Evolutionary conservation across 2,797 vertebrate genomes (phyloP).

Genomic region (Steatocranus sp.): DNA sequence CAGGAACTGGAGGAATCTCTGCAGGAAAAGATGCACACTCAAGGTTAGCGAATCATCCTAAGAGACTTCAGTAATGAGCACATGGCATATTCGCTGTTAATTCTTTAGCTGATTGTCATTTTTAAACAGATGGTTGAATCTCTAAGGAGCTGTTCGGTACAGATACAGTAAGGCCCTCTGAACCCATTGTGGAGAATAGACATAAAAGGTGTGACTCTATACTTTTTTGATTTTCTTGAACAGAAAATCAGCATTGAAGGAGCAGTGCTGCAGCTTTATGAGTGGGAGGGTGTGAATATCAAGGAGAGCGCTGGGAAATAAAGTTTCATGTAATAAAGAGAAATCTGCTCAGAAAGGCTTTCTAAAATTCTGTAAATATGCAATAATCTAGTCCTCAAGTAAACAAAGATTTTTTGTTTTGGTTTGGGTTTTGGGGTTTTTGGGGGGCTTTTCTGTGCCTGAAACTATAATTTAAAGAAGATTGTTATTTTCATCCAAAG

Average conservation of each 20-base stretch:
- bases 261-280: neutral
- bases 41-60: neutral
- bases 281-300: slow-evolving; percentile 21
- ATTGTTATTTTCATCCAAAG: no score
- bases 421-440: neutral
- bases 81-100: neutral
- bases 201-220: neutral
- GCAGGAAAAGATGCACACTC: slow-evolving; percentile 39
- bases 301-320: neutral
- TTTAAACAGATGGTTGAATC: neutral
- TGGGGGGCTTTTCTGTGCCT: neutral
- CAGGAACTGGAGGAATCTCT: slow-evolving; percentile 97
- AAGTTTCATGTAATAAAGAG: neutral
- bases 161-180: neutral
- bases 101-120: neutral
- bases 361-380: neutral
- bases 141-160: neutral
- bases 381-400: neutral
- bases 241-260: neutral
- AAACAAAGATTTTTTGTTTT: neutral
- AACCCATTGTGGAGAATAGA: neutral
- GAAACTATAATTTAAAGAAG: neutral
- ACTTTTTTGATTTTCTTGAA: neutral
- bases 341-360: neutral
- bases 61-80: neutral